Conservation (phyloP, 2,888 invertebrate species). For the Heliconius hortense region DNA sequence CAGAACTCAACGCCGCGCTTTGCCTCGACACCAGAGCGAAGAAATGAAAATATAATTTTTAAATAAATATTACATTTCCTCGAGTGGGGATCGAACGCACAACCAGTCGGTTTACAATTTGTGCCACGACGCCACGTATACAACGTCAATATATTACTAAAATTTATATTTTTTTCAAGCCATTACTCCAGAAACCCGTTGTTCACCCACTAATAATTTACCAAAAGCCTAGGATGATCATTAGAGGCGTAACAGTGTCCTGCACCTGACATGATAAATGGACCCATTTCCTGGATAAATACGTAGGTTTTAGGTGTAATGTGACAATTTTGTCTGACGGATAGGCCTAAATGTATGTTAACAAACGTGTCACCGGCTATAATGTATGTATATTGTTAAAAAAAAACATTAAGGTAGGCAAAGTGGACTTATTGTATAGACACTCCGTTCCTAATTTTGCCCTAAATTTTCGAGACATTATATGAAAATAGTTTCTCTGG, state of each 20-base stretch:
- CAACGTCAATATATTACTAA: not conserved
- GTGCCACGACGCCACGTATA: no score
- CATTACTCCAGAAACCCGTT: constrained; percentile 1
- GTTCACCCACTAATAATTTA: not conserved
- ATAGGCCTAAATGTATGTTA: constrained; percentile 4
- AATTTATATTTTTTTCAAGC: not conserved
- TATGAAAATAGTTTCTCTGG: no score
- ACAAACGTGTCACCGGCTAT: not conserved
- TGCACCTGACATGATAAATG: constrained; percentile 19
- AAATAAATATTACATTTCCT: no score
- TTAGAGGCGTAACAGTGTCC: constrained; percentile 22
- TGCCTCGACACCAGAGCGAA: no score
- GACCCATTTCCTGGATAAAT: constrained; percentile 18
- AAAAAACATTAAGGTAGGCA: not conserved
- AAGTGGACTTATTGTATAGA: no score
- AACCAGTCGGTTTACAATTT: no score
- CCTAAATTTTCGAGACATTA: no score
- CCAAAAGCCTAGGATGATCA: constrained; percentile 19
- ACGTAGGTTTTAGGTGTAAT: constrained; percentile 16
- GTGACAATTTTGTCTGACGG: constrained; percentile 6
- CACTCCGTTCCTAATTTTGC: no score
- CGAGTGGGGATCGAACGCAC: no score
- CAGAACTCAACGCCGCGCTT: no score
- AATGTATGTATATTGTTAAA: not conserved
- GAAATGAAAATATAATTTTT: no score